Percentiles rank a stretch among this genome's conserved stretches.
These are phyloP conservation scores for Polypedilum pembai DNA, from an alignment of 1,140 invertebrate species.

Conservation along the genomic window DNA sequence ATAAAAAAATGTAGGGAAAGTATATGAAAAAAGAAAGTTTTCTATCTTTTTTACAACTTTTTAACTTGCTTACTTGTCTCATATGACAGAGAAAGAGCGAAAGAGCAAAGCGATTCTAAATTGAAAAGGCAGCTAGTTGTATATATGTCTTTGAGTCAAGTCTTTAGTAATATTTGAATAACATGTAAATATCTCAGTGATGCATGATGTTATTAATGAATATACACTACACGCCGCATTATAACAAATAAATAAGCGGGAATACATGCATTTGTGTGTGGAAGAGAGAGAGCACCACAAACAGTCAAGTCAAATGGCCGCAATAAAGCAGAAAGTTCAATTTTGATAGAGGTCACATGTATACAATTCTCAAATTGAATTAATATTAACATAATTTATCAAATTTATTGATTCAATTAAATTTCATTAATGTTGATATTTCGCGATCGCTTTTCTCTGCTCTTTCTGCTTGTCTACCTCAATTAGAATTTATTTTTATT, in stretches of 20 bases:
- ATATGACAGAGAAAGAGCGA: too few species aligned
- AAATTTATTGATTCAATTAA: slow-evolving; percentile 24
- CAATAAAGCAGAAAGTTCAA: slow-evolving; percentile 3
- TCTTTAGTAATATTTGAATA: too few species aligned
- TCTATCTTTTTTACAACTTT: too few species aligned
- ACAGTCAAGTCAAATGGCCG: background rate
- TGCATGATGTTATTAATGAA: background rate
- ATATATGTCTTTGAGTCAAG: too few species aligned
- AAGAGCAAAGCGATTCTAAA: too few species aligned
- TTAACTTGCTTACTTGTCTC: too few species aligned
- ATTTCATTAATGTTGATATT: slow-evolving; percentile 29
- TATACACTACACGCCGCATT: background rate
- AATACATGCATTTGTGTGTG: background rate
- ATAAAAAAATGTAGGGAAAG: too few species aligned
- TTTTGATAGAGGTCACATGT: background rate
- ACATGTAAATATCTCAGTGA: too few species aligned
- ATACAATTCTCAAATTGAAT: slow-evolving; percentile 22
- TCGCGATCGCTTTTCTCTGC: slow-evolving; percentile 26
- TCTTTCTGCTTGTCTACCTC: background rate
- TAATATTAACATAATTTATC: slow-evolving; percentile 22
- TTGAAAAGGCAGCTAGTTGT: too few species aligned
- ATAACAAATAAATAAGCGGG: background rate
- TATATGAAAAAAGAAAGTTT: too few species aligned
- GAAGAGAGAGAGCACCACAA: slow-evolving; percentile 2
- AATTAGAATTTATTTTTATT: background rate